Percentiles rank a stretch among this genome's conserved stretches.
Evolutionary conservation across 2,888 invertebrate species (phyloP).

Genomic region (Ceriagrion tenellum): DNA sequence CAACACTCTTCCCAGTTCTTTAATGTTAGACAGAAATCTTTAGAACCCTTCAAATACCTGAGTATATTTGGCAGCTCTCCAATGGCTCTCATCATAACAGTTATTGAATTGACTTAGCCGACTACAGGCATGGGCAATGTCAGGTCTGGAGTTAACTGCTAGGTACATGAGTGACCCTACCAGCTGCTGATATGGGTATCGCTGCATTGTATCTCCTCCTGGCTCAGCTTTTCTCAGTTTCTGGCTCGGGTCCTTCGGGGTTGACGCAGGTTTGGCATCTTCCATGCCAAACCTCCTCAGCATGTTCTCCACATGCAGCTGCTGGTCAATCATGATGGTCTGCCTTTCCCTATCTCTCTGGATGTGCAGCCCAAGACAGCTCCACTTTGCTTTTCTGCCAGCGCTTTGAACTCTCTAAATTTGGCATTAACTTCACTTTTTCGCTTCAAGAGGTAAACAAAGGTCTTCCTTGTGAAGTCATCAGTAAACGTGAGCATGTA

Average conservation of each 20-base stretch:
- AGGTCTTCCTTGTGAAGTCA: too few species aligned
- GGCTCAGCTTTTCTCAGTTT: slow-evolving; percentile 66
- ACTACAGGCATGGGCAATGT: slow-evolving; percentile 54
- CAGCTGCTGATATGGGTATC: slow-evolving; percentile 63
- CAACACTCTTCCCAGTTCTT: background rate
- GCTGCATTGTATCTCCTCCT: slow-evolving; percentile 13
- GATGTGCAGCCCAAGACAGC: too few species aligned
- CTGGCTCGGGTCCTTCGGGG: slow-evolving; percentile 70
- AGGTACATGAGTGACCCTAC: slow-evolving; percentile 69
- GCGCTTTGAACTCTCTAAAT: too few species aligned
- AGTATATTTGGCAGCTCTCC: background rate
- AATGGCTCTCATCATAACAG: slow-evolving; percentile 4
- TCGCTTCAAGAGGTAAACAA: too few species aligned
- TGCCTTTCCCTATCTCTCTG: slow-evolving; percentile 26
- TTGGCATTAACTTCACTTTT: too few species aligned
- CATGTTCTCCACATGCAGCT: too few species aligned
- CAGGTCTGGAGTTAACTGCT: slow-evolving; percentile 38
- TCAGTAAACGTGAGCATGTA: too few species aligned
- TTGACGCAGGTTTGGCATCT: slow-evolving; percentile 69
- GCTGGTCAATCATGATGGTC: too few species aligned
- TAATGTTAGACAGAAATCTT: background rate
- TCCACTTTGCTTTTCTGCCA: too few species aligned
- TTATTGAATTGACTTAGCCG: background rate
- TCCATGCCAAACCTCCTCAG: slow-evolving; percentile 70
- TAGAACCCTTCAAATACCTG: background rate